These are phyloP conservation scores for Phortica magna DNA, from an alignment of 2,888 invertebrate genomes.

Conservation along the genomic window DNA sequence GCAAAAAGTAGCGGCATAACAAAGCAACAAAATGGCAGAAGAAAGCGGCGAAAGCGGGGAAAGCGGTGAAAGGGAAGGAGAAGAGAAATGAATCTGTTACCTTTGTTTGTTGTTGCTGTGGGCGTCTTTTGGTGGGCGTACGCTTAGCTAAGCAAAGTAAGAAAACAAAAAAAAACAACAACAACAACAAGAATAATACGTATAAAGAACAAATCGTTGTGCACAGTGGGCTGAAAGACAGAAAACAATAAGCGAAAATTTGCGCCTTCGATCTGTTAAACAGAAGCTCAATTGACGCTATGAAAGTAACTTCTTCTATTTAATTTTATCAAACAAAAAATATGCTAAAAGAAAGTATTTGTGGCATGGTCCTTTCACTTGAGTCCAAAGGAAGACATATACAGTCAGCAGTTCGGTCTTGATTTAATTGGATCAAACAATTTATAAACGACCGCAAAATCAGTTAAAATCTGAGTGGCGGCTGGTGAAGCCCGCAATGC, in stretches of 20 bases:
- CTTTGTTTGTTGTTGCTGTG: background rate
- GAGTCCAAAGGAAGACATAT: too few relatives aligned
- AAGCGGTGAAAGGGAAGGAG: background rate
- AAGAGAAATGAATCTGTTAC: background rate
- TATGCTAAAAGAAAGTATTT: too few relatives aligned
- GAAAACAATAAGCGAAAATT: constrained; percentile 48
- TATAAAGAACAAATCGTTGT: background rate
- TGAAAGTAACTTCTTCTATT: too few relatives aligned
- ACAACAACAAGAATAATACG: background rate
- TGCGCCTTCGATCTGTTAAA: background rate
- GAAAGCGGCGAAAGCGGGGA: constrained; percentile 27
- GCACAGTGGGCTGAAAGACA: background rate
- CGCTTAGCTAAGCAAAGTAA: background rate
- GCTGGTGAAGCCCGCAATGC: too few relatives aligned
- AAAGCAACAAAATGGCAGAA: constrained; percentile 32
- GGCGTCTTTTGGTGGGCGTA: background rate
- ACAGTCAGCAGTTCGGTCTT: too few relatives aligned
- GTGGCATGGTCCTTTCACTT: too few relatives aligned
- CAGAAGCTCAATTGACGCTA: too few relatives aligned
- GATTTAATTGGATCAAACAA: too few relatives aligned
- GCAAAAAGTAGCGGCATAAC: constrained; percentile 35
- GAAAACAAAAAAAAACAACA: constrained; percentile 28
- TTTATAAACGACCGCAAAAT: too few relatives aligned
- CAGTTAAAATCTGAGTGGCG: too few relatives aligned
- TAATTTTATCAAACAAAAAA: too few relatives aligned